Evolutionary conservation across 2,113 vertebrate species (phyloP), one percentile per base, ranked within the genome.

Genomic region (Thamnophis sirtalis): DNA sequence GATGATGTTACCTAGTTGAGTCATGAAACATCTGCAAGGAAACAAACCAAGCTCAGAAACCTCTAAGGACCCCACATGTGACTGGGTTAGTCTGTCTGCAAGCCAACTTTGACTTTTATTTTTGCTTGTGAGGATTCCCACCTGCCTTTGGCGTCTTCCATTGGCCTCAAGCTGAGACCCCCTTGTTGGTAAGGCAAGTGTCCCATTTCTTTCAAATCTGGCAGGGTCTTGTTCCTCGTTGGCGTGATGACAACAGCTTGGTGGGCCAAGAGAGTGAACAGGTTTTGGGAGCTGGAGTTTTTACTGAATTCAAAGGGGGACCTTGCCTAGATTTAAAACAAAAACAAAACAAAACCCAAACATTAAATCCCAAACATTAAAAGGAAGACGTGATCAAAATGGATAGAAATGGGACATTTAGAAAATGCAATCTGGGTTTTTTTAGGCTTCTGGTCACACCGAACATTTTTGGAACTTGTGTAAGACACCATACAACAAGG

Each of bases 221-320:
- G 97, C 80, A 98, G 95, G 0, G 98, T 98, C 95, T 94, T 98
- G 96, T 96, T 98, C 92, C 98, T 97, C 5, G 97, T 97, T 0
- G 96, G 97, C 17, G 97, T 93, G 93, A 98, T 91, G 94, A 98
- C 96, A 91, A 99, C 94, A 0, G 98, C 98, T 96, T 99, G 98
- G 94, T 99, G 98, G 17, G 98, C 98, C 95, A 99, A 96, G 91
- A 99, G 98, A 11, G 98, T 97, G 93, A 99, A 94, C 58, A 99
- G 98, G 94, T 98, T 99, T 21, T 98, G 98, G 53, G 99, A 98
- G 96, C 98, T 99, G n/a, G 98, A 98, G 1, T 98, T 98, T 95
- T 98, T 99, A 38, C 98, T 98, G 95, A 99, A 99, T 91, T 99
- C 98, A 93, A 99, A 99, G 0, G 97, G 98, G 1, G 98, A 98